phyloP scores from a whole-genome alignment of 1,140 invertebrate species.

The Atta cephalotes region DNA sequence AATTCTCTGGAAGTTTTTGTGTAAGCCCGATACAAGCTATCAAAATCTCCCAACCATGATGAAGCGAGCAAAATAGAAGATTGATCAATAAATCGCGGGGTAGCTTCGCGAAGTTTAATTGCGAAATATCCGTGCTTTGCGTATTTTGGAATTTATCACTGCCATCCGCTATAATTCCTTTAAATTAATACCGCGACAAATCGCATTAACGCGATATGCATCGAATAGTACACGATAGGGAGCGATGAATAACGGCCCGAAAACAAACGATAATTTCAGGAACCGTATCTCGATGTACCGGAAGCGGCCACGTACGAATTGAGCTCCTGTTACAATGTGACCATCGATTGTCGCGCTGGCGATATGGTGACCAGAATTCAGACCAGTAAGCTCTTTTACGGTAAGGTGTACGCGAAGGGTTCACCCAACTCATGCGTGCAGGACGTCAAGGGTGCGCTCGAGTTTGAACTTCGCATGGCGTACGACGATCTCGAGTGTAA shows the following conservation, averaged over 20 bases:
- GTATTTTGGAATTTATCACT: conserved; percentile 45
- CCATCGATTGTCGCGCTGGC: conserved; percentile 95
- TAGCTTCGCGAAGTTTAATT: conserved; percentile 47
- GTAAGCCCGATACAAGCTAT: conserved; percentile 46
- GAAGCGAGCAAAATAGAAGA: conserved; percentile 44
- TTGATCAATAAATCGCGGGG: conserved; percentile 32
- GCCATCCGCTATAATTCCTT: conserved; percentile 34
- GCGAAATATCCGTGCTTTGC: conserved; percentile 36
- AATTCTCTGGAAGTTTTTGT: conserved; percentile 52
- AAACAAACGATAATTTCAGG: conserved; percentile 85
- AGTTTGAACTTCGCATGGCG: conserved; percentile 96
- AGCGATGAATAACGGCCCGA: conserved; percentile 38
- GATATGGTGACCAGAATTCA: conserved; percentile 97
- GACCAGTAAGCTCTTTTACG: conserved; percentile 96
- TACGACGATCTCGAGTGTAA: conserved; percentile 97
- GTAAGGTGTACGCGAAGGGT: conserved; percentile 97
- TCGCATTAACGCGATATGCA: conserved; percentile 44
- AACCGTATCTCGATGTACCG: conserved; percentile 95
- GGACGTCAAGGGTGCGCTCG: conserved; percentile 93
- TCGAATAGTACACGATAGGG: not conserved
- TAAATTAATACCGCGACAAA: conserved; percentile 53
- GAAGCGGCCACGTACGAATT: conserved; percentile 97
- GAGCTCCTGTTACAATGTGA: conserved; percentile 97
- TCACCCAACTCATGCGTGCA: conserved; percentile 96
- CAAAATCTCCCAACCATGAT: conserved; percentile 34